Base-by-base conservation (phyloP, 2,113 vertebrate genomes). In the Gadus macrocephalus region DNA sequence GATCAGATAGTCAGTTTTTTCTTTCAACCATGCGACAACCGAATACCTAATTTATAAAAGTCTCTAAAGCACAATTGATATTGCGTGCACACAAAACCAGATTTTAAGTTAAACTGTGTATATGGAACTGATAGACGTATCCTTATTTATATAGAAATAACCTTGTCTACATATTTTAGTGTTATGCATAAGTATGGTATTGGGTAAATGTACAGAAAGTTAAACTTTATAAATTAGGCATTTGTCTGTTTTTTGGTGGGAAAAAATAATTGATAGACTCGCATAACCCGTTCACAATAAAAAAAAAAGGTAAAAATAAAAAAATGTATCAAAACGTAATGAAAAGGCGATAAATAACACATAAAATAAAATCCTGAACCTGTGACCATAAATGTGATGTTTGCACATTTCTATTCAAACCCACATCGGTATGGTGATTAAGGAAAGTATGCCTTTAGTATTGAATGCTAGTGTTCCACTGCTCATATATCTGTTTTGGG, bases 401-500 rank as follows among this genome's bases (percentile, higher is more conserved):
- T 14, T 55, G 53, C 16, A 3, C 53, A 55, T 55, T 14, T 55
- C 16, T 16, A 16, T 55, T 55, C 53, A 55, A 55, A 14, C 53
- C 53, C 53, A 55, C 53, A 55, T 55, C 53, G 14, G 5, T 55
- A 55, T 16, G 53, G 53, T 35, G 6, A 16, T 16, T 12, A 55
- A 64, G 25, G 25, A 35, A 15, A 31, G 20, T 20, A 20, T 16
- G 27, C 38, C 35, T 38, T 22, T 20, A 20, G 16, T n/a, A 38
- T 49, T 66, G n/a, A 49, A 64, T 64, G 64, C 17, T 19, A 66
- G 64, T 66, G 64, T 66, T 61, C 3, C 49, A 38, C 64, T 58
- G 25, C 5, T 35, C 49, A 64, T 8, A 9, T 42, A n/a, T 31
- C 16, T 65, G 64, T 14, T 49, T 16, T 5, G 55, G 28, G 17